These are phyloP conservation scores for Struthidea cinerea DNA, from an alignment of 2,113 vertebrate species.

Conservation along the genomic window DNA sequence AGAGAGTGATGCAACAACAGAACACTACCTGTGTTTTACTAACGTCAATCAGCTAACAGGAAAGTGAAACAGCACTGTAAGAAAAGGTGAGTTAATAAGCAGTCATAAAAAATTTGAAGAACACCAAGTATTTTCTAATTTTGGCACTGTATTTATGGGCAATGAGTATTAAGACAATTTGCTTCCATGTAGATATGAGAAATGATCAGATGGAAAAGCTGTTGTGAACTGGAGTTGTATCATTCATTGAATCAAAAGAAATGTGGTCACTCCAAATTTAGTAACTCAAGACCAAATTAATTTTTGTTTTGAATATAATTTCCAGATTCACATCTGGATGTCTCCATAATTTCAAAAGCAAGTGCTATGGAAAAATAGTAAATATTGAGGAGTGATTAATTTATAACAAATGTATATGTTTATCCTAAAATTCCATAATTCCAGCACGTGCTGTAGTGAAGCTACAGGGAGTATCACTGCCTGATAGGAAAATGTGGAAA, in stretches of 20 bases:
- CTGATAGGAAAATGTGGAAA: neutral
- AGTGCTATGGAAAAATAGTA: neutral
- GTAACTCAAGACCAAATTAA: neutral
- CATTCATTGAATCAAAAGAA: neutral
- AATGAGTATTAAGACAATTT: neutral
- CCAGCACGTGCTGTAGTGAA: neutral
- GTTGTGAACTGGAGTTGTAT: neutral
- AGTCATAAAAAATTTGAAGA: neutral
- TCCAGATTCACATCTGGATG: neutral
- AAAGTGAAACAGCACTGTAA: neutral
- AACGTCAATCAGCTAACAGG: neutral
- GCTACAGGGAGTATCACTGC: neutral
- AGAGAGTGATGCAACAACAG: neutral
- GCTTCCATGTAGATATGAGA: neutral
- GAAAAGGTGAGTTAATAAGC: neutral
- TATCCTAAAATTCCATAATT: neutral
- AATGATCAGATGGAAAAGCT: neutral
- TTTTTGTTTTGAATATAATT: neutral
- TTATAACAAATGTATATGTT: neutral
- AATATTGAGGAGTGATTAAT: neutral
- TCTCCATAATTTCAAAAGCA: neutral
- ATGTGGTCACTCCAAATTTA: neutral
- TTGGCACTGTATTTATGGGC: neutral
- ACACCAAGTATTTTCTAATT: neutral
- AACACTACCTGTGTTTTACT: neutral